Conservation (phyloP, 2,113 vertebrate genomes). For the Carollia perspicillata region DNA sequence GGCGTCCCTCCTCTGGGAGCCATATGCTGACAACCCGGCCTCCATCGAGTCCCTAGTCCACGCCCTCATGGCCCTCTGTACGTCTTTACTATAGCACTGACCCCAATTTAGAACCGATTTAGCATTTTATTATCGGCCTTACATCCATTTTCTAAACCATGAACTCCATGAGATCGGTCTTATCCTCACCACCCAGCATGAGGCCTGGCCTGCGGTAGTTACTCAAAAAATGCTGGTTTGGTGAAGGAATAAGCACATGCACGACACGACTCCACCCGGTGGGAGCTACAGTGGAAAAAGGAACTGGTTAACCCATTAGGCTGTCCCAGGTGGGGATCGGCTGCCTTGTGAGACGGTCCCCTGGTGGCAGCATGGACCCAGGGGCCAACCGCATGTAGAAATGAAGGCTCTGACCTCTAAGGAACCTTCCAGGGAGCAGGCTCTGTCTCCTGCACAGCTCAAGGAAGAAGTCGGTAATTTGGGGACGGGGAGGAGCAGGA, state of each 20-base stretch:
- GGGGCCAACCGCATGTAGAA: not conserved
- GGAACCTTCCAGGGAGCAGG: not conserved
- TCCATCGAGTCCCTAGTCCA: not conserved
- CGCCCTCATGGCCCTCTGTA: accelerated
- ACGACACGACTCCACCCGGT: not conserved
- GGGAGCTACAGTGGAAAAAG: not conserved
- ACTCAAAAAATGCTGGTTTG: not conserved
- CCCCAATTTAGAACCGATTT: not conserved
- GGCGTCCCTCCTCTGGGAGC: not conserved
- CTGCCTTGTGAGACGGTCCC: not conserved
- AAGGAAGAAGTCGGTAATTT: constrained; percentile 43
- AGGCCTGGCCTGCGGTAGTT: not conserved
- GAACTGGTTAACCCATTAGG: not conserved
- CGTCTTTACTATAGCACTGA: not conserved
- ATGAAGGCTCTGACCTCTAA: constrained; percentile 26
- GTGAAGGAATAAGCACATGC: not conserved
- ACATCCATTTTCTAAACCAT: not conserved
- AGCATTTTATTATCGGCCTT: not conserved
- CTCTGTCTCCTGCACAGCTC: not conserved
- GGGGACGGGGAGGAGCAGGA: constrained; percentile 49
- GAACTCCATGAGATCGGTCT: not conserved
- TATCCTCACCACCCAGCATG: not conserved
- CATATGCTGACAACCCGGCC: accelerated
- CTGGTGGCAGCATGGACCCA: not conserved
- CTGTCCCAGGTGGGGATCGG: not conserved